Evolutionary conservation across 2,113 vertebrate species (phyloP).

Genomic region (Helogale parvula): DNA sequence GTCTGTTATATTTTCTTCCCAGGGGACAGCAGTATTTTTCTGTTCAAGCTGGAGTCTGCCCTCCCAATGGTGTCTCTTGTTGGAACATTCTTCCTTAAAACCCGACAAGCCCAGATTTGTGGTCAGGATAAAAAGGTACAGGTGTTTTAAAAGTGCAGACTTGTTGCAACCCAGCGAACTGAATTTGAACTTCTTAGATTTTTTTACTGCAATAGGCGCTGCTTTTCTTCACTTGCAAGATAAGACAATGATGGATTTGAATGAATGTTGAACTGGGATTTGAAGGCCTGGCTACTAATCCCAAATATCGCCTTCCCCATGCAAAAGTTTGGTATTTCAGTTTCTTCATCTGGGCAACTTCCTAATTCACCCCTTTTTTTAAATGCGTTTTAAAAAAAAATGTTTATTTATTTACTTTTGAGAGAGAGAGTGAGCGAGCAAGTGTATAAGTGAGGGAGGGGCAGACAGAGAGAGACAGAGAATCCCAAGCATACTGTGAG

Average conservation of each 20-base stretch:
- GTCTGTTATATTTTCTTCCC: not conserved
- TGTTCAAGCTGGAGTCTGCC: not conserved
- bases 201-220: slow-evolving; percentile 20
- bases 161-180: not conserved
- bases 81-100: not conserved
- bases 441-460: no score
- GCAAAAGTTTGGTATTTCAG: not conserved
- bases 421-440: no score
- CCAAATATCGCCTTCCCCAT: not conserved
- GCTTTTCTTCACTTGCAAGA: not conserved
- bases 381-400: no score
- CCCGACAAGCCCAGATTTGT: not conserved
- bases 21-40: not conserved
- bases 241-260: not conserved
- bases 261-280: not conserved
- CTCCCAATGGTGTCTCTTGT: not conserved
- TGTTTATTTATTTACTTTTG: no score
- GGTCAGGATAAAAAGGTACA: not conserved
- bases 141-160: not conserved
- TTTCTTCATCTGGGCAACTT: not conserved
- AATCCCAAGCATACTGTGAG: no score
- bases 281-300: slow-evolving; percentile 1
- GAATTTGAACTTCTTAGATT: slow-evolving; percentile 22
- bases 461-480: no score
- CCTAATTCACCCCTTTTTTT: not conserved